Percentiles rank a stretch among this genome's conserved stretches.
phyloP scores from a whole-genome alignment of 2,113 vertebrate species.

The Apeltes quadracus region DNA sequence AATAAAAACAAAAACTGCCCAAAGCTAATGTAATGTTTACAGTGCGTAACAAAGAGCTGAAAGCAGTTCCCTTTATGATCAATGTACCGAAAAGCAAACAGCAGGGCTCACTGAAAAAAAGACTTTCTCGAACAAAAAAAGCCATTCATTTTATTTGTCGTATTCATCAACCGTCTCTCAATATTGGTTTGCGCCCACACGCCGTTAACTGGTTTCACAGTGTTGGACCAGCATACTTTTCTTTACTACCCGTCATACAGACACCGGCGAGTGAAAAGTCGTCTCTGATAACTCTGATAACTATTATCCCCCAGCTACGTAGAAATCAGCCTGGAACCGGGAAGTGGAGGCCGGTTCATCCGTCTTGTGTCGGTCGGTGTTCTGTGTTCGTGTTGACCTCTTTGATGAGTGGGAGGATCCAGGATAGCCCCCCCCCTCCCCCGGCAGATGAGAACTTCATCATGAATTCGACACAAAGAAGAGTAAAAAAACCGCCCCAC shows the following conservation, averaged over 20 bases:
- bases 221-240: background rate
- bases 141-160: conserved; percentile 61
- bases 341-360: no score
- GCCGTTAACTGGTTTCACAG: conserved; percentile 5
- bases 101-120: conserved; percentile 46
- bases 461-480: conserved; percentile 24
- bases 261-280: no score
- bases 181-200: background rate
- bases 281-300: no score
- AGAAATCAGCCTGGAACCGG: no score
- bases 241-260: no score
- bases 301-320: no score
- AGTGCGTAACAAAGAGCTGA: conserved; percentile 73
- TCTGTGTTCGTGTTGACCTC: conserved; percentile 54
- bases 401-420: conserved; percentile 41
- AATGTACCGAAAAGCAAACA: conserved; percentile 75
- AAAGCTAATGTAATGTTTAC: conserved; percentile 74
- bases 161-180: conserved; percentile 42
- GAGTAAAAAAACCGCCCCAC: background rate
- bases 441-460: conserved; percentile 22
- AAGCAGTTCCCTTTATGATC: conserved; percentile 70
- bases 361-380: background rate
- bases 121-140: conserved; percentile 60
- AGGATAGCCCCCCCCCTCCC: background rate
- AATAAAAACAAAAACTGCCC: conserved; percentile 50